Conservation (phyloP, 2,113 vertebrate genomes). For the Myotis lucifugus region DNA sequence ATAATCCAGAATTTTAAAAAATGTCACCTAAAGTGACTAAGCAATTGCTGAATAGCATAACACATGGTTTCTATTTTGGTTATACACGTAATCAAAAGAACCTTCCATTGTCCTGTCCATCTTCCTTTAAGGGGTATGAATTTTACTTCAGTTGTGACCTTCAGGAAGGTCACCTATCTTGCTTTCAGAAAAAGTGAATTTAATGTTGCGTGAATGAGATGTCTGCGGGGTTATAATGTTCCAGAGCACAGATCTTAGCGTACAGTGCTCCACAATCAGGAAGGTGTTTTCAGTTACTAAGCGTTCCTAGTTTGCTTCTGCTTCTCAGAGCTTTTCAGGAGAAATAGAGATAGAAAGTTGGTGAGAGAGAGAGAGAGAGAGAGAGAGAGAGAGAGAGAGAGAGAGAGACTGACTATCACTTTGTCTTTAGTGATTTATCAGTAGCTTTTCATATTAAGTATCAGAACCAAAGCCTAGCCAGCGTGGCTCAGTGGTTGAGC, state of each 20-base stretch:
- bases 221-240: neutral
- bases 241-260: slow-evolving; percentile 38
- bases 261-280: neutral
- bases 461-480: neutral
- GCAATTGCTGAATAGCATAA: slow-evolving; percentile 25
- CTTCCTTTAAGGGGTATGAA: slow-evolving; percentile 39
- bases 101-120: slow-evolving; percentile 51
- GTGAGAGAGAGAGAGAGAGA: neutral
- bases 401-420: slow-evolving; percentile 61
- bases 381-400: neutral
- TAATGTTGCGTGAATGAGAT: slow-evolving; percentile 47
- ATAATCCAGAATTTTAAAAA: neutral
- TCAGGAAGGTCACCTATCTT: slow-evolving; percentile 17
- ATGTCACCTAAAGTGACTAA: neutral
- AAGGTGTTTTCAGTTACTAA: neutral
- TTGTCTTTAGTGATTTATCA: slow-evolving; percentile 74
- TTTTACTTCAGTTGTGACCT: slow-evolving; percentile 57
- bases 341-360: neutral
- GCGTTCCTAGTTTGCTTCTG: neutral
- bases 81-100: slow-evolving; percentile 5
- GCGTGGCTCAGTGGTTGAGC: too few relatives aligned
- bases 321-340: slow-evolving; percentile 10
- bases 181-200: slow-evolving; percentile 71
- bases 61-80: slow-evolving; percentile 59
- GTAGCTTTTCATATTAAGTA: slow-evolving; percentile 71